Evolutionary conservation across 2,113 vertebrate species (phyloP), one percentile per base, ranked within the genome.

Genomic region (Pseudopipra pipra): DNA sequence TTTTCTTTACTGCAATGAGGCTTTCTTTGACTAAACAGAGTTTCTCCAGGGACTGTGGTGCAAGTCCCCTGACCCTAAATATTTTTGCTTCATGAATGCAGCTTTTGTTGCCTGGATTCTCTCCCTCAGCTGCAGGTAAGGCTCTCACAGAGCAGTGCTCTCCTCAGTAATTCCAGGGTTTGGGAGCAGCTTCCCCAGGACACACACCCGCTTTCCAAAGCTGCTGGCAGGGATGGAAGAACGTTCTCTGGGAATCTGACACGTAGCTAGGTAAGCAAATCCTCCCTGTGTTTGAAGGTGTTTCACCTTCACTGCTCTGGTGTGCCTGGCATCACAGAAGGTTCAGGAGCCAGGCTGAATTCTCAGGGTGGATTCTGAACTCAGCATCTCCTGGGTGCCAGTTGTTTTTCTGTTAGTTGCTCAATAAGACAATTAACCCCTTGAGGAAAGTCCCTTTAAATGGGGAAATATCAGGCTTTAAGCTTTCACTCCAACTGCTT

Each of bases 371-470:
- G 35, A 59, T 94, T 89, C 63, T 65, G 22, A 76, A 62, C 72
- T 76, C 61, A 44, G 55, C 58, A 83, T 51, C 93, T 90, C 96
- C 78, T 92, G 63, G 83, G 91, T 89, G 76, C 62, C 30, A 73
- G 52, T 27, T 94, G 93, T 93, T 95, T 96, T 93, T 58, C 82
- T 97, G 31, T 52, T 90, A 8, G 30, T 39, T 94, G 80, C 55
- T 85, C 77, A 82, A 23, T 75, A 63, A 89, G 56, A 72, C 66
- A 87, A 41, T 8, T 9, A 79, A 66, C 21, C 88, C 61, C 85
- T 39, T 37, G 94, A 94, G 95, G 70, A 58, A 95, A 90, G 39
- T 66, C 39, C 46, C 75, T 87, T 85, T 66, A 81, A 86, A 67
- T 15, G 33, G 51, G n/a, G 63, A 93, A 90, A 58, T 49, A 30